Percentiles rank a stretch among this genome's conserved stretches.
Conservation (phyloP, 2,888 invertebrate genomes). For the Phania funesta region DNA sequence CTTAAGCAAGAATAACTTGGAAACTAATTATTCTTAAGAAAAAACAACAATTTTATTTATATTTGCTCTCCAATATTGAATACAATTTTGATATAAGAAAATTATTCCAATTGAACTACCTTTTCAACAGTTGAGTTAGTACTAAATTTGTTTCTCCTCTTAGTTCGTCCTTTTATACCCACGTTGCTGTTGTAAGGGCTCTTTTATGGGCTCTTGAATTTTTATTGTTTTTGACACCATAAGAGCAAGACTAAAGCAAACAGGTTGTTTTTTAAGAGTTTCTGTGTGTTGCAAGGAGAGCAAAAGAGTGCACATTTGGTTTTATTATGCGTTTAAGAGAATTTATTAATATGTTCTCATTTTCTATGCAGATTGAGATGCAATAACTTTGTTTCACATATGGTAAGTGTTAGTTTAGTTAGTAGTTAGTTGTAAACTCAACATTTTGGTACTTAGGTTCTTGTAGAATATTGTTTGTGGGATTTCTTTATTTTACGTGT, state of each 20-base stretch:
- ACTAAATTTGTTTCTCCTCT: constrained; percentile 55
- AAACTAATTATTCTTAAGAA: too few relatives aligned
- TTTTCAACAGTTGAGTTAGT: constrained; percentile 49
- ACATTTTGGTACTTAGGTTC: too few relatives aligned
- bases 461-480: too few relatives aligned
- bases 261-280: constrained; percentile 62
- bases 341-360: background rate
- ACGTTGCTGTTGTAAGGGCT: background rate
- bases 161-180: constrained; percentile 61
- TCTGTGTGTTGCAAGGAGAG: background rate
- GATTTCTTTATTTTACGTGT: too few relatives aligned
- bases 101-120: background rate
- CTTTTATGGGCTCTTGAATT: constrained; percentile 8
- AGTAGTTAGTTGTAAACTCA: too few relatives aligned
- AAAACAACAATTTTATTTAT: too few relatives aligned
- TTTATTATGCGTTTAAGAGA: background rate
- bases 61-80: background rate
- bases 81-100: background rate
- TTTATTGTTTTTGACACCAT: background rate
- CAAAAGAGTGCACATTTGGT: background rate
- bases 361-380: too few relatives aligned
- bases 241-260: constrained; percentile 54
- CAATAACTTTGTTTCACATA: background rate
- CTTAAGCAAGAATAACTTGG: too few relatives aligned
- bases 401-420: too few relatives aligned